Evolutionary conservation across 1,140 invertebrate species (phyloP).

Genomic region (Drosophila auraria): DNA sequence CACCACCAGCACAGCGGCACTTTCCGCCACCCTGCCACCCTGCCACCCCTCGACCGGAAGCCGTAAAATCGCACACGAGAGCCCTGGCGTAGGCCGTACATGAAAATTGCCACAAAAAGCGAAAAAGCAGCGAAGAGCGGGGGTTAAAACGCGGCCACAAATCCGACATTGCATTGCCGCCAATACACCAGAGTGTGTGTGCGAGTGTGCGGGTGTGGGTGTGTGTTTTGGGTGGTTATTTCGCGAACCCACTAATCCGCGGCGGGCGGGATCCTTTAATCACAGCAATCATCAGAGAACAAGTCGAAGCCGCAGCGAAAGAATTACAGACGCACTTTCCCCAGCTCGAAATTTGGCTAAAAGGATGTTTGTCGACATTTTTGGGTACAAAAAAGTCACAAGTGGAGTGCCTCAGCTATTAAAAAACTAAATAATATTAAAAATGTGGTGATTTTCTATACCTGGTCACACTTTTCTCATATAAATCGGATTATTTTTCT

Average conservation of each 20-base stretch:
- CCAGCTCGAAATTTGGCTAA: neutral
- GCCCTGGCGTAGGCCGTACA: conserved; percentile 52
- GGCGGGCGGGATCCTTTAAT: conserved; percentile 35
- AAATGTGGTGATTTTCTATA: too few species aligned
- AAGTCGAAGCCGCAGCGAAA: neutral
- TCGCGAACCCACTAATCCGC: conserved; percentile 26
- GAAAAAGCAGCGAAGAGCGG: conserved; percentile 17
- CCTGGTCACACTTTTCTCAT: too few species aligned
- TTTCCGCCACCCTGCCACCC: conserved; percentile 41
- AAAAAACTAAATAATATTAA: too few species aligned
- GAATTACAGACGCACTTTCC: neutral
- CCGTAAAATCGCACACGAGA: conserved; percentile 68
- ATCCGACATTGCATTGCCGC: conserved; percentile 74
- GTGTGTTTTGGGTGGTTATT: conserved; percentile 36
- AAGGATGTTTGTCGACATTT: neutral
- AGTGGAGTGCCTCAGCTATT: too few species aligned
- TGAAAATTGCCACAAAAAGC: conserved; percentile 52
- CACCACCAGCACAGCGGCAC: conserved; percentile 18
- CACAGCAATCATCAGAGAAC: conserved; percentile 36
- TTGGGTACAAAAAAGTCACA: neutral
- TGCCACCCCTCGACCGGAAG: conserved; percentile 44
- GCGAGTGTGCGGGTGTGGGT: conserved; percentile 5
- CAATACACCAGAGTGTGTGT: conserved; percentile 32
- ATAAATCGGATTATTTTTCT: too few species aligned
- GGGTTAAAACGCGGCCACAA: conserved; percentile 59